A percentile compares a stretch with the other conserved stretches of the same genome.
Evolutionary conservation across 2,888 invertebrate species (phyloP).

Genomic region (Scaptodrosophila latifasciaeformis): DNA sequence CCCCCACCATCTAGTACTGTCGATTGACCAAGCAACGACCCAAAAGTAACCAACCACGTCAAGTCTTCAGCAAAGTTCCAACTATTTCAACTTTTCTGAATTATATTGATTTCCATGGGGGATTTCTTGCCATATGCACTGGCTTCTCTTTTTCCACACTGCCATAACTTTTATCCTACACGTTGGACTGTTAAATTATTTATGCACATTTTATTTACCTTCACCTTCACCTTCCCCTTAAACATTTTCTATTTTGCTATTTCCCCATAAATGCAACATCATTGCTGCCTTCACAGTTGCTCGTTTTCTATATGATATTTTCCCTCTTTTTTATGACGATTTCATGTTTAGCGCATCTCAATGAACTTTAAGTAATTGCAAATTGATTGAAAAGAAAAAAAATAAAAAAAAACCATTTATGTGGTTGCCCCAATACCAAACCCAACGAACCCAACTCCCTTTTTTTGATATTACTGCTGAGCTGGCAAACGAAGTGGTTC

Average conservation of each 20-base stretch:
- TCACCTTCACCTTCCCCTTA: background rate
- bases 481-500: too few species aligned
- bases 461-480: too few species aligned
- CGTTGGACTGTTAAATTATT: slow-evolving; percentile 52
- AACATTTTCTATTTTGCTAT: slow-evolving; percentile 16
- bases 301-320: too few species aligned
- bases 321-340: slow-evolving; percentile 55
- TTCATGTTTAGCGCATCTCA: slow-evolving; percentile 60
- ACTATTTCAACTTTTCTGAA: slow-evolving; percentile 37
- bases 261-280: slow-evolving; percentile 18
- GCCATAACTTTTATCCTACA: slow-evolving; percentile 29
- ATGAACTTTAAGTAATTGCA: slow-evolving; percentile 68
- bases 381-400: slow-evolving; percentile 61
- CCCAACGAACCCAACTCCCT: background rate
- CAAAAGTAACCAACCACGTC: too few species aligned
- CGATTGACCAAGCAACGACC: background rate
- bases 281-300: background rate
- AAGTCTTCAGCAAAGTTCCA: too few species aligned
- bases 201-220: slow-evolving; percentile 57
- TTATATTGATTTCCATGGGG: slow-evolving; percentile 71
- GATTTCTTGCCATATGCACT: slow-evolving; percentile 31
- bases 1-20: slow-evolving; percentile 39
- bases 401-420: background rate
- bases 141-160: slow-evolving; percentile 9
- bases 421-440: too few species aligned